Conservation (phyloP, 2,797 vertebrate species). For the Schizopygopsis pylzovi region DNA sequence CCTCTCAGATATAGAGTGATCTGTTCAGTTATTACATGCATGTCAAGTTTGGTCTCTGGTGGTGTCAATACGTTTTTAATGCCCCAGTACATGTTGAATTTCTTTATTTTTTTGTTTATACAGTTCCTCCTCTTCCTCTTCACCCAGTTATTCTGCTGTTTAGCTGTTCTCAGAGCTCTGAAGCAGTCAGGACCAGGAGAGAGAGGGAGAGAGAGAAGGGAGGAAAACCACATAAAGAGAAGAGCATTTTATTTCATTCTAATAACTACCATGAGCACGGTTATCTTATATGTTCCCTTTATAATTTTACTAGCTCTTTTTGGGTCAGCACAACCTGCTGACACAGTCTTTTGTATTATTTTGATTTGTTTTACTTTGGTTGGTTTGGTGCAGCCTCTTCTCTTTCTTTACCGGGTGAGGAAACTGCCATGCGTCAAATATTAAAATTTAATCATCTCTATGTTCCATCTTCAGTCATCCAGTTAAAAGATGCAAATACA, state of each 20-base stretch:
- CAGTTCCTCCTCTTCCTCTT: background rate
- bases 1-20: conserved; percentile 48
- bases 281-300: background rate
- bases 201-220: conserved; percentile 31
- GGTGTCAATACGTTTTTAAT: background rate
- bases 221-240: conserved; percentile 66
- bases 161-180: conserved; percentile 33
- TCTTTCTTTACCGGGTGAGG: background rate
- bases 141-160: background rate
- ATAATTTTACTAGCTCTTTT: conserved; percentile 17
- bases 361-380: background rate
- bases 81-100: background rate
- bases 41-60: background rate
- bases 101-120: background rate
- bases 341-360: background rate
- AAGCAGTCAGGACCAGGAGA: conserved; percentile 50
- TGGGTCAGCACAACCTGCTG: background rate
- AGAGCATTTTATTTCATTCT: conserved; percentile 62
- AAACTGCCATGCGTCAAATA: background rate
- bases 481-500: background rate
- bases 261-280: background rate
- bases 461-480: background rate
- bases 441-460: background rate
- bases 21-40: conserved; percentile 32
- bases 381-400: conserved; percentile 10